phyloP scores from a whole-genome alignment of 2,888 invertebrate species.

The Mesorhabditis spiculigera region DNA sequence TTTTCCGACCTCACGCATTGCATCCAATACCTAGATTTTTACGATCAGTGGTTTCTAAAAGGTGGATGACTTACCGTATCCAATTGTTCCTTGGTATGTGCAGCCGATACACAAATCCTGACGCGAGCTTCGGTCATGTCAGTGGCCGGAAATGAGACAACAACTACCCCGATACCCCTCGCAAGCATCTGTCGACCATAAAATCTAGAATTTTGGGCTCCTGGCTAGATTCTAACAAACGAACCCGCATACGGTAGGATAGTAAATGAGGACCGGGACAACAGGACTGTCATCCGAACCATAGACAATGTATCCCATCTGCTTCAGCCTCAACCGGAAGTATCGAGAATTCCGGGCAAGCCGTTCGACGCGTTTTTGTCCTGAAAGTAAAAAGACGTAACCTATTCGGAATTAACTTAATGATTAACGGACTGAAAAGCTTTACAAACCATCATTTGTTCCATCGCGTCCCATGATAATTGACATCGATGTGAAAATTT shows the following conservation, averaged over 20 bases:
- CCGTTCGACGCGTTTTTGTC: conserved; percentile 58
- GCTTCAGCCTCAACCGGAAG: conserved; percentile 68
- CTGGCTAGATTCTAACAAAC: background rate
- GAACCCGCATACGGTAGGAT: conserved; percentile 89
- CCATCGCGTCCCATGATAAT: conserved; percentile 82
- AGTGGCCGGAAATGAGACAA: conserved; percentile 96
- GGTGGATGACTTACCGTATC: conserved; percentile 64
- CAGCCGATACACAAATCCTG: conserved; percentile 87
- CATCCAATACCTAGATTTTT: conserved; percentile 4
- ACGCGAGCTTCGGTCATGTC: conserved; percentile 81
- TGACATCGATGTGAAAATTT: conserved; percentile 78
- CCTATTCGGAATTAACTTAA: background rate
- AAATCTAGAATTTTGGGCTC: conserved; percentile 65
- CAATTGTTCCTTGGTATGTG: conserved; percentile 88
- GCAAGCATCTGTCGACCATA: conserved; percentile 80
- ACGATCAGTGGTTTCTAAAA: too few species aligned
- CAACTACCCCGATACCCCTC: conserved; percentile 79
- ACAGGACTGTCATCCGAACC: conserved; percentile 94
- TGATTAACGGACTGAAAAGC: background rate
- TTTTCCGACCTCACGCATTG: background rate
- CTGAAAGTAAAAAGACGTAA: conserved; percentile 38
- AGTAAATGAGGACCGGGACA: conserved; percentile 88
- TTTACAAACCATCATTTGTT: conserved; percentile 64
- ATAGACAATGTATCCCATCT: conserved; percentile 85
- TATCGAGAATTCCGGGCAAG: conserved; percentile 63